These are phyloP conservation scores for Cepaea hortensis DNA, from an alignment of 2,888 invertebrate species.

Conservation along the genomic window DNA sequence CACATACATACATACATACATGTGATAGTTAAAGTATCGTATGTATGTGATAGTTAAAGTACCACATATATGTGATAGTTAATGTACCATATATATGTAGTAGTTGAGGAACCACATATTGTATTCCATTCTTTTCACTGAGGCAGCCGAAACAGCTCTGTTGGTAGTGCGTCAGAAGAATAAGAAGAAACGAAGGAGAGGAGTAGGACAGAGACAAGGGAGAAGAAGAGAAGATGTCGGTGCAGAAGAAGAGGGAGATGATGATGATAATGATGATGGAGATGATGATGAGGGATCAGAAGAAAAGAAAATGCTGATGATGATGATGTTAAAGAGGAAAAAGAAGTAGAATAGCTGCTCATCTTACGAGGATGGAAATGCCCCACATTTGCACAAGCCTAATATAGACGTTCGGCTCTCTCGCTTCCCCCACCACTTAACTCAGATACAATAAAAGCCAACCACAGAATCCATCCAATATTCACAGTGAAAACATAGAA, in stretches of 20 bases:
- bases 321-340: slow-evolving; percentile 1
- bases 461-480: neutral
- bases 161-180: too few relatives aligned
- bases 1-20: too few relatives aligned
- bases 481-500: neutral
- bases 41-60: too few relatives aligned
- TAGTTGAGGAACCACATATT: too few relatives aligned
- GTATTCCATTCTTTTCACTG: too few relatives aligned
- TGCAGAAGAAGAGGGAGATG: slow-evolving; percentile 30
- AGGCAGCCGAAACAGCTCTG: too few relatives aligned
- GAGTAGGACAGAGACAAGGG: slow-evolving; percentile 7
- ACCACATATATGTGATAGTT: too few relatives aligned
- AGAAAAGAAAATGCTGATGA: neutral
- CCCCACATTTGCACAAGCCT: neutral
- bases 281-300: neutral
- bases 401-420: neutral
- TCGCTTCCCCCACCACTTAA: neutral
- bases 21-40: too few relatives aligned
- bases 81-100: too few relatives aligned
- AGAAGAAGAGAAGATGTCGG: slow-evolving; percentile 38
- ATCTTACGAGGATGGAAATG: too few relatives aligned
- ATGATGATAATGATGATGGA: slow-evolving; percentile 16
- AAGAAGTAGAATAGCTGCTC: too few relatives aligned
- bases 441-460: neutral
- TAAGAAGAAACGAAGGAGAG: too few relatives aligned